These are phyloP conservation scores for Pipistrellus nathusii DNA, from an alignment of 2,797 vertebrate genomes.

Conservation along the genomic window DNA sequence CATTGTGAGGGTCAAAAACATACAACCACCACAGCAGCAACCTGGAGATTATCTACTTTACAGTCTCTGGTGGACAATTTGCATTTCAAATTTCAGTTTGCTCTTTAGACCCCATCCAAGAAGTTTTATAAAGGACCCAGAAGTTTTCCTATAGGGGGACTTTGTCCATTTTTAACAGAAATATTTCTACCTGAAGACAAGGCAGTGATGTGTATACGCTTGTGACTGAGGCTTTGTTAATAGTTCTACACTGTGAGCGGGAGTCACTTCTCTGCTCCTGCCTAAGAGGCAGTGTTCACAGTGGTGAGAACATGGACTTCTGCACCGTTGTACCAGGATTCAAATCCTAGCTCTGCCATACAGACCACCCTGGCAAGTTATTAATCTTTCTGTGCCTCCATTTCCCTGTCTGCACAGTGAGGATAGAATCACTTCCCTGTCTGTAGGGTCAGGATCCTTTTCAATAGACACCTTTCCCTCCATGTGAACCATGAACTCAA, in stretches of 20 bases:
- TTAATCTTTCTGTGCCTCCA: not conserved
- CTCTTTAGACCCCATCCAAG: not conserved
- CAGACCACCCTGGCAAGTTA: not conserved
- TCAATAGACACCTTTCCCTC: not conserved
- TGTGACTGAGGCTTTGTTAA: not conserved
- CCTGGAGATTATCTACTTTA: not conserved
- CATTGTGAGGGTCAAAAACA: not conserved
- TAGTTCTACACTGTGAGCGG: not conserved
- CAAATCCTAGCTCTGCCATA: not conserved
- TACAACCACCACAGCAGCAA: not conserved
- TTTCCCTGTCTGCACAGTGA: not conserved
- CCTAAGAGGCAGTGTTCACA: not conserved
- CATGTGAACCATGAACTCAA: not conserved
- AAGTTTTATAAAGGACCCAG: not conserved
- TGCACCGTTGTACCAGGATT: not conserved
- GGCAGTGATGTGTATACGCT: not conserved
- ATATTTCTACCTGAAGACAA: not conserved
- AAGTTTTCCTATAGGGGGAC: not conserved
- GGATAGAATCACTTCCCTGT: not conserved
- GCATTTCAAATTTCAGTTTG: not conserved
- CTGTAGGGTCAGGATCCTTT: not conserved
- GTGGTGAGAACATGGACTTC: not conserved
- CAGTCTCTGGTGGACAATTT: not conserved
- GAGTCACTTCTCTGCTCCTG: not conserved
- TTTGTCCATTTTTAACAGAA: not conserved